Conservation (phyloP, 2,797 vertebrate species). For the Borostomias antarcticus region DNA sequence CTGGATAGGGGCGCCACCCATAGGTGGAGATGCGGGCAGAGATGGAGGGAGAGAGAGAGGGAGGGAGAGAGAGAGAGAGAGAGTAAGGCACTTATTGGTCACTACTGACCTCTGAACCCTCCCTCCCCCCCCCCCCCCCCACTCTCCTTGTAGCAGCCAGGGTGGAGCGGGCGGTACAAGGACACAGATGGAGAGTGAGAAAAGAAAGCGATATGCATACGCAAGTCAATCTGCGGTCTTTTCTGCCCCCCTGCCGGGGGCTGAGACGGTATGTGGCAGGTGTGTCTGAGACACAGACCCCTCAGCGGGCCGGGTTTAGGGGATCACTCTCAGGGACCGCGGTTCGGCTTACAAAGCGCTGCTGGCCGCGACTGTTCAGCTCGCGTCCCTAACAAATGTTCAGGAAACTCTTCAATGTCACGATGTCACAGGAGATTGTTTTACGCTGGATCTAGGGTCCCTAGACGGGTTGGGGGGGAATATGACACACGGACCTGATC, state of each 20-base stretch:
- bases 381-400: constrained; percentile 26
- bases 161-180: constrained; percentile 32
- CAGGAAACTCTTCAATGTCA: constrained; percentile 10
- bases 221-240: not conserved
- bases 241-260: constrained; percentile 31
- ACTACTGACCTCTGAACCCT: not conserved
- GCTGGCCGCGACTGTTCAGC: constrained; percentile 3
- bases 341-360: constrained; percentile 21
- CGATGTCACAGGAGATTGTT: not conserved
- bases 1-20: too few species aligned
- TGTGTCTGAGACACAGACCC: constrained; percentile 39
- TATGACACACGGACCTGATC: not conserved
- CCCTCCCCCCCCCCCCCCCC: constrained; percentile 9
- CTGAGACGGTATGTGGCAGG: constrained; percentile 43
- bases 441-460: not conserved
- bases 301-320: constrained; percentile 19
- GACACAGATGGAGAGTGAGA: constrained; percentile 7
- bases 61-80: not conserved
- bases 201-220: not conserved
- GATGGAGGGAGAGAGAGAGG: too few species aligned
- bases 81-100: not conserved
- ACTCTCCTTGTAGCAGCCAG: constrained; percentile 6
- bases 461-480: not conserved
- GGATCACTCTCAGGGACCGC: constrained; percentile 8
- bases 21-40: too few species aligned